Evolutionary conservation across 1,140 invertebrate genomes (phyloP).

Genomic region (Zaprionus ghesquierei): DNA sequence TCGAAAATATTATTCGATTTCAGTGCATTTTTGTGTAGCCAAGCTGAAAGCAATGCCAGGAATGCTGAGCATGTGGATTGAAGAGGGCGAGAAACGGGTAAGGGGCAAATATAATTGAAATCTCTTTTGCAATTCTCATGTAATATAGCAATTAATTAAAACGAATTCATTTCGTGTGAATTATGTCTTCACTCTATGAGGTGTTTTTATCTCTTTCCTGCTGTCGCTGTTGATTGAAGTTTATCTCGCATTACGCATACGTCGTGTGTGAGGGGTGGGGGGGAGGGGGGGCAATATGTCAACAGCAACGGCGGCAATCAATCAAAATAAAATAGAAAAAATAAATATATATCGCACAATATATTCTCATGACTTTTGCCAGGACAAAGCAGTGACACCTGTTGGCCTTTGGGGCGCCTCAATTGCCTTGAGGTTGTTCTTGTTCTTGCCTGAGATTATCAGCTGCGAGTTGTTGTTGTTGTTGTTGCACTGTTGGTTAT

Average conservation of each 20-base stretch:
- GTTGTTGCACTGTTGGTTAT: background rate
- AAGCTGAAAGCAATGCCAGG: background rate
- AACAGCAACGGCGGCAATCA: conserved; percentile 35
- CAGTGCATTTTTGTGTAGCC: background rate
- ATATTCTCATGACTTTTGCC: background rate
- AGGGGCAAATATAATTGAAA: background rate
- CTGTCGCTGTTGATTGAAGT: background rate
- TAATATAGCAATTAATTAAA: background rate
- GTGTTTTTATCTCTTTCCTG: background rate
- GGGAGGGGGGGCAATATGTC: conserved; percentile 7
- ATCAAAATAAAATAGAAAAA: conserved; percentile 47
- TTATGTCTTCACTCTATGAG: background rate
- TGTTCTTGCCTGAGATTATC: background rate
- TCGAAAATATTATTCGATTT: background rate
- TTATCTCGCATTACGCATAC: conserved; percentile 50
- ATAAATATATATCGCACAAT: background rate
- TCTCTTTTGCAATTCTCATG: background rate
- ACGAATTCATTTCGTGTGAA: background rate
- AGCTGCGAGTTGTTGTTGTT: background rate
- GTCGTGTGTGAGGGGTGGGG: conserved; percentile 23
- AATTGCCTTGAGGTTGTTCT: background rate
- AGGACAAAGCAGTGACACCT: conserved; percentile 10
- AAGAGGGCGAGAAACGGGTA: no score
- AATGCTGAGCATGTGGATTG: background rate
- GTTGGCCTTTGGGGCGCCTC: background rate